These are phyloP conservation scores for Globodera rostochiensis DNA, from an alignment of 1,140 invertebrate species.

Conservation along the genomic window DNA sequence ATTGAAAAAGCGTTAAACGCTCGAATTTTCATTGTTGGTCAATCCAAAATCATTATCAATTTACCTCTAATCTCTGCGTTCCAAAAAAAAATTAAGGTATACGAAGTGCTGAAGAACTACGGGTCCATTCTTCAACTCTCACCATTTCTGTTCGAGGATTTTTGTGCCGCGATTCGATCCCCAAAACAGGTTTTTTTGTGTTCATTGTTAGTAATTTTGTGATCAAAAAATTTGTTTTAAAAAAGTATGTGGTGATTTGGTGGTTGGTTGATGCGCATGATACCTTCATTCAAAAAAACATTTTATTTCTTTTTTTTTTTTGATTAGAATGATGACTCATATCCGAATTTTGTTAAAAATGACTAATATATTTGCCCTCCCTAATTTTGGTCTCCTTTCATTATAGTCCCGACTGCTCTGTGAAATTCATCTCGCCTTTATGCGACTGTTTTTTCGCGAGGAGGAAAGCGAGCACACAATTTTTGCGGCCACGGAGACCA, in stretches of 20 bases:
- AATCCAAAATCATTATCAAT: too few species aligned
- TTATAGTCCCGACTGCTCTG: conserved; percentile 40
- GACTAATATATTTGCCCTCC: not conserved
- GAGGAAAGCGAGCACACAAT: conserved; percentile 54
- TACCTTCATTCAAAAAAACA: not conserved
- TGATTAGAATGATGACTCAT: not conserved
- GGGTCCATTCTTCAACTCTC: conserved; percentile 45
- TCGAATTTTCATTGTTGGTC: not conserved
- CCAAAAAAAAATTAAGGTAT: conserved; percentile 38
- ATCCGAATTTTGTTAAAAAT: too few species aligned
- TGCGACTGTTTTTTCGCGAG: conserved; percentile 50
- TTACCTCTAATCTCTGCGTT: not conserved
- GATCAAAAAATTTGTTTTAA: too few species aligned
- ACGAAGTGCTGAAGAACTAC: conserved; percentile 44
- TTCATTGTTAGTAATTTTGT: not conserved
- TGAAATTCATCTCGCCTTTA: conserved; percentile 53
- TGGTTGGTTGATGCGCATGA: too few species aligned
- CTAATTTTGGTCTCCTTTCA: not conserved
- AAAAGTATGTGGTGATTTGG: too few species aligned
- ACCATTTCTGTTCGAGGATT: conserved; percentile 54
- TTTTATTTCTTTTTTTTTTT: too few species aligned
- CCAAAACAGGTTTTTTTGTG: conserved; percentile 10
- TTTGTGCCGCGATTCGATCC: conserved; percentile 46
- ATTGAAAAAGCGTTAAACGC: too few species aligned
- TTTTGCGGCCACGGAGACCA: conserved; percentile 50